Percentiles rank a stretch among this genome's conserved stretches.
These are phyloP conservation scores for Abramis brama DNA, from an alignment of 2,113 vertebrate species.

Conservation along the genomic window DNA sequence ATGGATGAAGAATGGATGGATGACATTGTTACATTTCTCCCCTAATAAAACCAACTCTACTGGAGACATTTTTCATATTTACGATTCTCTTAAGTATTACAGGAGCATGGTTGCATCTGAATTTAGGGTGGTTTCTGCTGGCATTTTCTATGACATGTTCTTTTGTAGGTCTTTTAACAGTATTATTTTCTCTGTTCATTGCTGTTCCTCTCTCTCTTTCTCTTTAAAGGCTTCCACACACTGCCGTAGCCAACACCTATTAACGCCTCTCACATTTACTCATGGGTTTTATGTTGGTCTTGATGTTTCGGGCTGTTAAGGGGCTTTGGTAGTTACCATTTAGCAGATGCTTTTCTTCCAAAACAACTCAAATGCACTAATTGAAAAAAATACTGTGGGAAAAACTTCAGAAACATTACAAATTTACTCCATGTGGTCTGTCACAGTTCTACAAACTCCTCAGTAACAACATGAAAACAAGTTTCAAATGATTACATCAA, in stretches of 20 bases:
- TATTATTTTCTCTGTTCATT: background rate
- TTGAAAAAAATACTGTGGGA: conserved; percentile 39
- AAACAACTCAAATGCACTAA: conserved; percentile 13
- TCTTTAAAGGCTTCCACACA: background rate
- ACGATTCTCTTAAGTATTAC: background rate
- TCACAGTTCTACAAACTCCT: background rate
- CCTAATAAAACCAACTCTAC: conserved; percentile 28
- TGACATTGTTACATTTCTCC: conserved; percentile 29
- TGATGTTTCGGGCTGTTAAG: conserved; percentile 14
- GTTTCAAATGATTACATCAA: background rate
- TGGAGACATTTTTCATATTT: background rate
- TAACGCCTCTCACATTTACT: conserved; percentile 30
- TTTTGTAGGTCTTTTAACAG: background rate
- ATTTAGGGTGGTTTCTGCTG: background rate
- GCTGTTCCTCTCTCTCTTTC: background rate
- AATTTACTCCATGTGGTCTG: conserved; percentile 23
- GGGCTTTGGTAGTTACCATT: conserved; percentile 32
- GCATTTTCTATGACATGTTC: background rate
- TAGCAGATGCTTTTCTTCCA: conserved; percentile 27
- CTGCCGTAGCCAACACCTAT: conserved; percentile 32
- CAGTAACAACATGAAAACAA: conserved; percentile 13
- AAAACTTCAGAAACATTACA: conserved; percentile 24
- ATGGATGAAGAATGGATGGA: background rate
- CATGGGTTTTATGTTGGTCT: conserved; percentile 32
- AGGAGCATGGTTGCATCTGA: background rate